Base-by-base conservation (phyloP, 2,888 invertebrate species). In the Macrosoma leucophasiata region DNA sequence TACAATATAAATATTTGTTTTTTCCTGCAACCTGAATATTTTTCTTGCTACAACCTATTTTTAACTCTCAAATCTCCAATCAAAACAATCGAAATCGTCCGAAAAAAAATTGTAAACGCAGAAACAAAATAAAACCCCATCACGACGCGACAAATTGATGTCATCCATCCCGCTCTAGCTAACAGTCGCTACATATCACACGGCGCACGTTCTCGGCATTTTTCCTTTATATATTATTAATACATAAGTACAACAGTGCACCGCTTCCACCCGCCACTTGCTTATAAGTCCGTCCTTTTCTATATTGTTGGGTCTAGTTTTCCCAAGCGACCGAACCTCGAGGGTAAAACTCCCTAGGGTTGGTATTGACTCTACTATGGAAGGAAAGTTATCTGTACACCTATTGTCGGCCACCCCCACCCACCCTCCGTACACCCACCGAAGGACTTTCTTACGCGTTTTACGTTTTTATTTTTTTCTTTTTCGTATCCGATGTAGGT, bases 161-260 rank as follows among this genome's bases (percentile, higher is more conserved):
- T 76, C 81, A 81, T 82, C 82, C 66, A 78, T 84, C 84, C 79
- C 79, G 70, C 75, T 82, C 81, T 65, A 46, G 67, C 82, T 81
- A 82, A 82, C 81, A 77, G 77, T 81, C 73, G 72, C 81, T 70
- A 82, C 82, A 82, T 78, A 82, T 84, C 81, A 82, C 82, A 73
- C 75, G 55, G 66, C 69, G 69, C 78, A 78, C 77, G 78, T 81
- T 75, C 81, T 74, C 82, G 71, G 70, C 75, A 82, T 82, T 82
- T 84, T 84, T 84, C 81, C 82, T 81, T 77, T 84, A 79, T 84
- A 82, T 82, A 82, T 82, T 82, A 84, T 81, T 81, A 79, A 82
- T 81, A 82, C 70, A 81, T 81, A 82, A 77, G 77, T 81, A 77
- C 66, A 72, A 58, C 67, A 58, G 62, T 66, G 73, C 68, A 66